Evolutionary conservation across 2,113 vertebrate species (phyloP).

Genomic region (Oreochromis niloticus): DNA sequence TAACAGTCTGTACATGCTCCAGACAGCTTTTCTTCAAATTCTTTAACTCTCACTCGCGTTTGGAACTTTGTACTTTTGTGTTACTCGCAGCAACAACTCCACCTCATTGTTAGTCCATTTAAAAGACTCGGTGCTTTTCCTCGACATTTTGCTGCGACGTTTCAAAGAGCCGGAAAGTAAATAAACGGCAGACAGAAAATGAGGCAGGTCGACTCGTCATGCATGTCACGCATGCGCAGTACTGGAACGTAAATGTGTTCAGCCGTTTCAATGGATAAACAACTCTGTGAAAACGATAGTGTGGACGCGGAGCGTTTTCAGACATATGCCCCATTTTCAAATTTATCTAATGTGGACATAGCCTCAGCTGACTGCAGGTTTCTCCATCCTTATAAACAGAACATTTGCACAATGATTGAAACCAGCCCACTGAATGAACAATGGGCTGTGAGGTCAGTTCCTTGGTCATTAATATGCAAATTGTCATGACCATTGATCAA

Average conservation of each 20-base stretch:
- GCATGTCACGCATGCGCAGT: not conserved
- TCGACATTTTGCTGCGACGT: not conserved
- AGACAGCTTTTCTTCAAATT: not conserved
- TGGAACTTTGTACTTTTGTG: not conserved
- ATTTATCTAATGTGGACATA: not conserved
- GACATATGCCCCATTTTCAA: fast-evolving
- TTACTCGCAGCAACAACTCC: fast-evolving
- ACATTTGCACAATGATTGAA: not conserved
- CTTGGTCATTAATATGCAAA: too few relatives aligned
- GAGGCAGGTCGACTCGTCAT: fast-evolving
- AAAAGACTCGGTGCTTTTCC: not conserved
- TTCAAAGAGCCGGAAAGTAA: not conserved
- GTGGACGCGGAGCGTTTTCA: fast-evolving
- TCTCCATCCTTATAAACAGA: not conserved
- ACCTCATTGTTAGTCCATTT: not conserved
- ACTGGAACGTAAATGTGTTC: fast-evolving
- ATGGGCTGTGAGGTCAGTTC: not conserved
- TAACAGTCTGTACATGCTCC: fast-evolving
- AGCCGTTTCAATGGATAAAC: not conserved
- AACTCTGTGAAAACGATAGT: not conserved
- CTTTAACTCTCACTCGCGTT: too few relatives aligned
- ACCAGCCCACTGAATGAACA: not conserved
- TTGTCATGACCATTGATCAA: too few relatives aligned
- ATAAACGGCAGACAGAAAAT: fast-evolving
- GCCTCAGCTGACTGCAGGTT: not conserved